Evolutionary conservation across 2,888 invertebrate species (phyloP).

Genomic region (Idaea aversata): DNA sequence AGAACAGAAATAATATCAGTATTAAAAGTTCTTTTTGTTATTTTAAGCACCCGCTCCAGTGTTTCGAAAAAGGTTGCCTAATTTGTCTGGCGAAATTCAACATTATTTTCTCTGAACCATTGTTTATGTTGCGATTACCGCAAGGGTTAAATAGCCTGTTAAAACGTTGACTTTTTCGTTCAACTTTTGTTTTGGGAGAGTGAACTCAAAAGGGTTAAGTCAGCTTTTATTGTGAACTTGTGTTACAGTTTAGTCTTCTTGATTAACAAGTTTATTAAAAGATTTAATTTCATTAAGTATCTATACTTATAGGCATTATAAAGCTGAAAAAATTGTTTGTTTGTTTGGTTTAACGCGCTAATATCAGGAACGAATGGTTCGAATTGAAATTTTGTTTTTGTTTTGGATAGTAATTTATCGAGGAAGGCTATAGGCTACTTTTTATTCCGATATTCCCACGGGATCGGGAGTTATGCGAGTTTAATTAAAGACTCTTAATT

Average conservation of each 20-base stretch:
- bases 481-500: too few relatives aligned
- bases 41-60: conserved; percentile 53
- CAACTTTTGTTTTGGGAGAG: conserved; percentile 64
- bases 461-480: too few relatives aligned
- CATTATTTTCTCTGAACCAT: conserved; percentile 70
- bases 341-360: too few relatives aligned
- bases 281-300: neutral
- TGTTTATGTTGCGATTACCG: conserved; percentile 77
- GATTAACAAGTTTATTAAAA: conserved; percentile 22
- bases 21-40: conserved; percentile 59
- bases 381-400: too few relatives aligned
- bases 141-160: conserved; percentile 74
- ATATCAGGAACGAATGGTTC: too few relatives aligned
- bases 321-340: too few relatives aligned
- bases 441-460: too few relatives aligned
- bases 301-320: neutral
- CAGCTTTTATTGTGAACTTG: conserved; percentile 65
- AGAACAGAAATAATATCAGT: conserved; percentile 39
- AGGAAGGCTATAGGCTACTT: too few relatives aligned
- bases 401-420: too few relatives aligned
- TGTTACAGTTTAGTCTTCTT: conserved; percentile 56
- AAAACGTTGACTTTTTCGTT: conserved; percentile 69
- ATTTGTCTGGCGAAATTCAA: conserved; percentile 75
- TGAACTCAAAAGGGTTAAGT: conserved; percentile 71
- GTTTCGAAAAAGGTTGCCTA: conserved; percentile 70